phyloP scores from a whole-genome alignment of 2,113 vertebrate genomes.

The Brachirus orientalis region DNA sequence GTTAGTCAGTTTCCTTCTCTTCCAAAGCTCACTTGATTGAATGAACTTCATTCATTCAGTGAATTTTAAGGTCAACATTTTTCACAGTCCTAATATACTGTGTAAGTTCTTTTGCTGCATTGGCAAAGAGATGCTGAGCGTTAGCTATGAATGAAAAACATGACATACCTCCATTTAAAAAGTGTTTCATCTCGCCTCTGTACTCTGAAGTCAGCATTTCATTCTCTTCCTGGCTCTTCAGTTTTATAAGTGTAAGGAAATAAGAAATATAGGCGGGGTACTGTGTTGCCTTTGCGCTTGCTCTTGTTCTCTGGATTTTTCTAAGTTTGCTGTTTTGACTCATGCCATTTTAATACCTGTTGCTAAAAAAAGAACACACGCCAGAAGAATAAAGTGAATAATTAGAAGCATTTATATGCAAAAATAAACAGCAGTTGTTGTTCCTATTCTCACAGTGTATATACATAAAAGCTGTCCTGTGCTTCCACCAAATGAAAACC shows the following conservation, averaged over 20 bases:
- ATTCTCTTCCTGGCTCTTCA: not conserved
- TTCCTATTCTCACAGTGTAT: no score
- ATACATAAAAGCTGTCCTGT: no score
- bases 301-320: no score
- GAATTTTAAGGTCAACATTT: slow-evolving; percentile 8
- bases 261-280: no score
- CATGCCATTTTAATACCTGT: no score
- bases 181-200: not conserved
- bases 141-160: slow-evolving; percentile 2
- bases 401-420: no score
- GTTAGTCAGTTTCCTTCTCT: slow-evolving; percentile 2
- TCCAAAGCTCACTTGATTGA: not conserved
- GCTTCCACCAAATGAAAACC: no score
- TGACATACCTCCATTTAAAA: not conserved
- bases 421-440: no score
- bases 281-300: no score
- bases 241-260: not conserved
- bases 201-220: slow-evolving; percentile 9
- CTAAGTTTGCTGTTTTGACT: no score
- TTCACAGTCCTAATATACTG: not conserved
- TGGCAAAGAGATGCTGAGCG: slow-evolving; percentile 5
- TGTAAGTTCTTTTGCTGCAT: slow-evolving; percentile 10
- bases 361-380: no score
- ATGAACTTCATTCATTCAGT: not conserved
- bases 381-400: no score